phyloP scores from a whole-genome alignment of 2,888 invertebrate species.

The Lasioglossum lativentre region DNA sequence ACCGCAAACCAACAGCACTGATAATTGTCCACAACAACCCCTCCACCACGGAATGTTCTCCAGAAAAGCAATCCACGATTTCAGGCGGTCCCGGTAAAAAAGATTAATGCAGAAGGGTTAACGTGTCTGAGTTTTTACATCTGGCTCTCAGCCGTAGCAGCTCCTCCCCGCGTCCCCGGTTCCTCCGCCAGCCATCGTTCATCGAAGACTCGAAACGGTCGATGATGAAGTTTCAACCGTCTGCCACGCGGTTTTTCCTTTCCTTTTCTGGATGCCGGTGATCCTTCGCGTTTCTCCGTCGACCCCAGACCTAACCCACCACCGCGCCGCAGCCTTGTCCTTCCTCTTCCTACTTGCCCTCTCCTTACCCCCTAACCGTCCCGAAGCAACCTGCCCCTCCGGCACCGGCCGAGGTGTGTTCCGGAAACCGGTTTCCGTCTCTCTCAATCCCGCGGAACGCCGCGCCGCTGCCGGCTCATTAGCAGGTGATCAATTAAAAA shows the following conservation, averaged over 20 bases:
- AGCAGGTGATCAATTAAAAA: constrained; percentile 83
- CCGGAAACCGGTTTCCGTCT: constrained; percentile 33
- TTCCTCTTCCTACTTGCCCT: constrained; percentile 2
- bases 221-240: constrained; percentile 73
- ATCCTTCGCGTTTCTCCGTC: constrained; percentile 40
- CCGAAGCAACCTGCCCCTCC: background rate
- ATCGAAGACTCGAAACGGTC: constrained; percentile 62
- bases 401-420: background rate
- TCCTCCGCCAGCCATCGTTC: constrained; percentile 40
- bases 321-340: constrained; percentile 7
- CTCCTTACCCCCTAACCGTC: background rate
- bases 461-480: constrained; percentile 77
- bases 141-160: constrained; percentile 24
- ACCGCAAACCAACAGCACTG: background rate
- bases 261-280: constrained; percentile 34
- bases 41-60: background rate
- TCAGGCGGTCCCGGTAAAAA: background rate
- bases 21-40: background rate
- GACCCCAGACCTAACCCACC: constrained; percentile 23
- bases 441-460: constrained; percentile 43
- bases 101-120: constrained; percentile 32
- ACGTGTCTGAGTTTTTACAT: constrained; percentile 34
- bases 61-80: background rate
- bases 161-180: background rate
- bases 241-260: constrained; percentile 58